Evolutionary conservation across 2,888 invertebrate genomes (phyloP).

Genomic region (Eristalis pertinax): DNA sequence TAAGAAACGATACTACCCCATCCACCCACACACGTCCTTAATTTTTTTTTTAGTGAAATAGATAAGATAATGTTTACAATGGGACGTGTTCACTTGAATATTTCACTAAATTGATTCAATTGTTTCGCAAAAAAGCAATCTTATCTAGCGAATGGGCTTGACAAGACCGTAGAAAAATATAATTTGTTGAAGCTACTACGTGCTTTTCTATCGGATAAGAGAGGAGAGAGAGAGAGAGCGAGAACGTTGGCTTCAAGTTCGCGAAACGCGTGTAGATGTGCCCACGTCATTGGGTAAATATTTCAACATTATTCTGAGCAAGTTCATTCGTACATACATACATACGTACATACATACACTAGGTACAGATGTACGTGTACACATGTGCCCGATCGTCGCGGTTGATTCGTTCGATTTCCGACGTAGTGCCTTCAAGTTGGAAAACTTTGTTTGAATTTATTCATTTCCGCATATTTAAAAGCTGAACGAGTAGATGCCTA

Average conservation of each 20-base stretch:
- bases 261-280: conserved; percentile 3
- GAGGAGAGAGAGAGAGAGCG: no score
- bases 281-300: conserved; percentile 15
- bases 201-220: neutral
- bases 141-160: conserved; percentile 11
- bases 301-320: neutral
- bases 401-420: neutral
- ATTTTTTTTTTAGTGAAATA: neutral
- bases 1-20: conserved; percentile 9
- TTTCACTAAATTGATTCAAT: conserved; percentile 45
- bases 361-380: no score
- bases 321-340: neutral
- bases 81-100: conserved; percentile 28
- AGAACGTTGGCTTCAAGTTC: conserved; percentile 7
- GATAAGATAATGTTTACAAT: conserved; percentile 42
- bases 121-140: conserved; percentile 48
- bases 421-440: neutral
- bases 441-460: conserved; percentile 8
- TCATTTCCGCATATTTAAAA: conserved; percentile 39
- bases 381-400: no score
- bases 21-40: conserved; percentile 27
- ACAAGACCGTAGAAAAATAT: neutral
- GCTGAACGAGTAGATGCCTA: neutral
- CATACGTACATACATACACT: neutral
- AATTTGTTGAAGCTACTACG: no score